These are phyloP conservation scores for Bombus cullumanus DNA, from an alignment of 1,140 invertebrate species.

Conservation along the genomic window DNA sequence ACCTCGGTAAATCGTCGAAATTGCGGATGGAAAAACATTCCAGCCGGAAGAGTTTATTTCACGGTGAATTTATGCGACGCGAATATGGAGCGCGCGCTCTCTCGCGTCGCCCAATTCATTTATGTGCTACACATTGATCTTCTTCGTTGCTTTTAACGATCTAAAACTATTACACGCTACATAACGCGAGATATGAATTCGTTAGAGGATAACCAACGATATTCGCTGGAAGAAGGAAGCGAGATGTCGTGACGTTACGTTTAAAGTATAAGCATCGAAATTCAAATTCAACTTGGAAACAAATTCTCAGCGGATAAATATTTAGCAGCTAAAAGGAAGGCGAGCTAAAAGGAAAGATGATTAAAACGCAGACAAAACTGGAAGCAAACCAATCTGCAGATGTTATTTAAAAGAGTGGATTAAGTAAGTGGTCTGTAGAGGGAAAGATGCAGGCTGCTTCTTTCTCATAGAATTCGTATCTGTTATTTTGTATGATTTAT, in stretches of 20 bases:
- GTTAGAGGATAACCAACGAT: not conserved
- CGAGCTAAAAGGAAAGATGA: not conserved
- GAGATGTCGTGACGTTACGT: too few relatives aligned
- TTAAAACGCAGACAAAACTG: not conserved
- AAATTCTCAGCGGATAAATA: too few relatives aligned
- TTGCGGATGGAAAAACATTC: conserved; percentile 34
- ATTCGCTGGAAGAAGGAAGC: not conserved
- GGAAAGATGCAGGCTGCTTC: not conserved
- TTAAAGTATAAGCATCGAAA: too few relatives aligned
- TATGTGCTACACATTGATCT: not conserved
- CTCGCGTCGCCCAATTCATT: not conserved
- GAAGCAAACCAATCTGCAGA: not conserved
- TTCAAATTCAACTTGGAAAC: too few relatives aligned
- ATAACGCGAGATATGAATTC: not conserved
- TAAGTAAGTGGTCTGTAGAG: not conserved
- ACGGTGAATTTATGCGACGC: not conserved
- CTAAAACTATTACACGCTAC: not conserved
- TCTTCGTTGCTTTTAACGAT: not conserved
- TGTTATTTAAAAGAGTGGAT: not conserved
- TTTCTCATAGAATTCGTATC: not conserved
- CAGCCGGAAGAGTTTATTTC: conserved; percentile 26
- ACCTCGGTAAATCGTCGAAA: conserved; percentile 20
- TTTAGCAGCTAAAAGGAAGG: not conserved
- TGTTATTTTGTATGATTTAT: conserved; percentile 20
- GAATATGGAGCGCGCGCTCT: not conserved